Evolutionary conservation across 2,113 vertebrate species (phyloP).

Genomic region (Cinclus cinclus): DNA sequence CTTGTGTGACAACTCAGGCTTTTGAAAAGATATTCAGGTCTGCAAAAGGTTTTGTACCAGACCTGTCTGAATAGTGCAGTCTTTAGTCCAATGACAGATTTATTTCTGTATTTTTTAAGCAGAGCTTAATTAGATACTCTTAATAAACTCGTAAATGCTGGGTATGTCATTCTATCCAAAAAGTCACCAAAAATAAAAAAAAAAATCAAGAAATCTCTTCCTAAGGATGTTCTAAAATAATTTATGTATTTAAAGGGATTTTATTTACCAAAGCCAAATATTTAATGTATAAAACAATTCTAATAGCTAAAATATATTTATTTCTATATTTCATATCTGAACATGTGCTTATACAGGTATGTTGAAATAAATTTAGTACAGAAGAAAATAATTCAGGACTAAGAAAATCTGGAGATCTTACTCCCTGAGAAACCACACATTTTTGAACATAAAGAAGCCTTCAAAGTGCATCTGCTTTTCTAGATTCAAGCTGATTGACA

Average conservation of each 20-base stretch:
- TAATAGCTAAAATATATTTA: not conserved
- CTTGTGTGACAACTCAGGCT: not conserved
- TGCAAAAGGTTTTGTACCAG: not conserved
- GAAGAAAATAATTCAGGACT: not conserved
- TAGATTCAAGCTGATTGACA: not conserved
- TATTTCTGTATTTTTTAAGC: not conserved
- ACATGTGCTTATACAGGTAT: too few species aligned
- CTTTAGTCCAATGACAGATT: not conserved
- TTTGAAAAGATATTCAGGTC: not conserved
- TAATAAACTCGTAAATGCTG: not conserved
- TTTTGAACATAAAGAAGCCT: not conserved
- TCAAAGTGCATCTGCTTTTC: not conserved
- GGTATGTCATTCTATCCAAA: fast-evolving
- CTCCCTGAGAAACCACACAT: not conserved
- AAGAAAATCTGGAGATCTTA: not conserved
- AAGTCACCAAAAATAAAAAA: not conserved
- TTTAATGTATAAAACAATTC: not conserved
- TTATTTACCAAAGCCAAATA: not conserved
- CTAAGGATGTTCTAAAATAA: not conserved
- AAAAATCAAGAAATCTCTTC: not conserved
- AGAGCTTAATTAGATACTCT: not conserved
- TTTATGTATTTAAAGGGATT: not conserved
- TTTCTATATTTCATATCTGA: not conserved
- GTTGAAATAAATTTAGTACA: not conserved
- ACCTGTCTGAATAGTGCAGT: not conserved